Evolutionary conservation across 2,797 vertebrate genomes (phyloP).

Genomic region (Garrulus glandarius): DNA sequence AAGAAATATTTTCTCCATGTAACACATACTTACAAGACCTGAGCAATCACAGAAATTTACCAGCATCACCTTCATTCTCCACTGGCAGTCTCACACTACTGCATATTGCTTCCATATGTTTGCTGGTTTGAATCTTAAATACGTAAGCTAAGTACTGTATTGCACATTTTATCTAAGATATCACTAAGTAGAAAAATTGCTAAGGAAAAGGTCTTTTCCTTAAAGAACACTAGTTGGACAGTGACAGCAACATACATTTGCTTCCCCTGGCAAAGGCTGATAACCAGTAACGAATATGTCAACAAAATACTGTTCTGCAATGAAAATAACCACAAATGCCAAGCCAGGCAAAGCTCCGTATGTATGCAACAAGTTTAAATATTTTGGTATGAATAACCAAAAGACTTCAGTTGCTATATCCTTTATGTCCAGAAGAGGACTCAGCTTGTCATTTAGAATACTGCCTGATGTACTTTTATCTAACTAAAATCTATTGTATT

Average conservation of each 20-base stretch:
- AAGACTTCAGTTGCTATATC: constrained; percentile 23
- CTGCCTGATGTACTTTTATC: not conserved
- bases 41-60: not conserved
- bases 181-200: not conserved
- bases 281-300: not conserved
- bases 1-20: not conserved
- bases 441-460: constrained; percentile 30
- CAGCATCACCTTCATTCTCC: not conserved
- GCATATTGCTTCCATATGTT: not conserved
- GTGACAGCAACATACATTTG: not conserved
- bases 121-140: not conserved
- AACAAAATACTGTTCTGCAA: not conserved
- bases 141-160: not conserved
- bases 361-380: not conserved
- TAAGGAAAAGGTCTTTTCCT: not conserved
- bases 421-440: constrained; percentile 58
- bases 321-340: not conserved
- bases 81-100: not conserved
- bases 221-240: not conserved
- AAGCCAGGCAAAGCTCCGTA: not conserved
- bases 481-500: constrained; percentile 19
- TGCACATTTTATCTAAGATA: not conserved
- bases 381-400: not conserved
- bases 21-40: not conserved
- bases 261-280: not conserved